A percentile compares a stretch with the other conserved stretches of the same genome.
Evolutionary conservation across 2,797 vertebrate genomes (phyloP).

Genomic region (Ctenopoma multispine): DNA sequence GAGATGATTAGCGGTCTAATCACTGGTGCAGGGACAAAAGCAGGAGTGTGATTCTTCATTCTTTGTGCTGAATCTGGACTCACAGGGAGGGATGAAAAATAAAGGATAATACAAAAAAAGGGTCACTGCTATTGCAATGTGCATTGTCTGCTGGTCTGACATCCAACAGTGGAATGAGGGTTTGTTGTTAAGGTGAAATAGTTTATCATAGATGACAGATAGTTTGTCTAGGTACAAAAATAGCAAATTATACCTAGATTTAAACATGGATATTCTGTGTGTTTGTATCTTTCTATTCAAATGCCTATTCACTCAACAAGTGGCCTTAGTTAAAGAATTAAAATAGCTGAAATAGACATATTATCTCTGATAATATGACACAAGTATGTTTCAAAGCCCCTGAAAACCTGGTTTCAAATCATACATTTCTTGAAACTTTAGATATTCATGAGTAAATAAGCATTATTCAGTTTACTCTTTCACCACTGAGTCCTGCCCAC

Average conservation of each 20-base stretch:
- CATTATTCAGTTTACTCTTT: not conserved
- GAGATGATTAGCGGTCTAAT: constrained; percentile 48
- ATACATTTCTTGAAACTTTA: not conserved
- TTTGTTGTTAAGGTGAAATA: constrained; percentile 14
- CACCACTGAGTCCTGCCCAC: not conserved
- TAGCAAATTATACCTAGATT: not conserved
- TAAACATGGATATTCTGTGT: not conserved
- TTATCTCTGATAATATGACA: no score
- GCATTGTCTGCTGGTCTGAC: constrained; percentile 49
- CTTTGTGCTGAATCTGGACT: constrained; percentile 35
- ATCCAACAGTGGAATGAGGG: constrained; percentile 21
- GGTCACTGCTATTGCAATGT: constrained; percentile 28
- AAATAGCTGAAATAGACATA: not conserved
- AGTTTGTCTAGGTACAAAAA: not conserved
- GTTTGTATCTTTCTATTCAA: not conserved
- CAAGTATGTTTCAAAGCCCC: no score
- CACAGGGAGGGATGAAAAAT: not conserved
- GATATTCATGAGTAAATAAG: not conserved
- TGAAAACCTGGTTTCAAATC: no score
- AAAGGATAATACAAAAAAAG: constrained; percentile 46
- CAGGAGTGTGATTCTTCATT: constrained; percentile 30
- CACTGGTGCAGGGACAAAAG: constrained; percentile 19
- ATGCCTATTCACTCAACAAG: not conserved
- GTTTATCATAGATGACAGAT: constrained; percentile 32
- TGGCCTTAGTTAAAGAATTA: not conserved